These are phyloP conservation scores for Dinoponera quadriceps DNA, from an alignment of 1,140 invertebrate species.

Conservation along the genomic window DNA sequence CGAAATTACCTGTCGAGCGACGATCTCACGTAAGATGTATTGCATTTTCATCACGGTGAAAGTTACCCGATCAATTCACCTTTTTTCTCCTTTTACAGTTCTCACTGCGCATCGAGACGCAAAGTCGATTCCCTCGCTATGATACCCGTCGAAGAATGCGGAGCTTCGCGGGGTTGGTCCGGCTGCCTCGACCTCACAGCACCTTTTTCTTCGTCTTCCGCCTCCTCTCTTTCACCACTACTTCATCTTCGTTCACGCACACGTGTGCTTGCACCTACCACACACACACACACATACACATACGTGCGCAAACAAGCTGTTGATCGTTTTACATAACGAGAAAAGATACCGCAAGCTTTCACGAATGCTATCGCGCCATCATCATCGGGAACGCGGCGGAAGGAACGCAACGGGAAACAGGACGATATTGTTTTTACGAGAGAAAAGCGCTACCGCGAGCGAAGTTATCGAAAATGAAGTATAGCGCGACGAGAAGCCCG, in stretches of 20 bases:
- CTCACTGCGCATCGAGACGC: no score
- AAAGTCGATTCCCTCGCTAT: no score
- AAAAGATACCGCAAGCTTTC: constrained; percentile 44
- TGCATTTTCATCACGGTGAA: no score
- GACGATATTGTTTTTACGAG: neutral
- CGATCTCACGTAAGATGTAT: no score
- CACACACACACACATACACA: constrained; percentile 16
- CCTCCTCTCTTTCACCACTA: neutral
- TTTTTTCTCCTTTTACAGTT: no score
- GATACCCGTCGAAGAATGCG: constrained; percentile 63
- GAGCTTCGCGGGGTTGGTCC: constrained; percentile 65
- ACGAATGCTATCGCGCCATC: constrained; percentile 46
- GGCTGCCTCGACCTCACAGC: neutral
- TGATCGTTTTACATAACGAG: constrained; percentile 55
- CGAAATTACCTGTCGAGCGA: no score
- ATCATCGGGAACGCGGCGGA: constrained; percentile 5
- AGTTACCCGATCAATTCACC: no score
- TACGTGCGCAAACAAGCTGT: constrained; percentile 22
- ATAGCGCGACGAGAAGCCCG: constrained; percentile 7
- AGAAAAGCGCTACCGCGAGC: neutral
- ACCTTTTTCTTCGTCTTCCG: neutral
- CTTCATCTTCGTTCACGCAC: constrained; percentile 6
- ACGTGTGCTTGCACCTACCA: no score
- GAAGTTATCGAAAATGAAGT: constrained; percentile 43
- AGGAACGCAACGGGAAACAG: neutral